Evolutionary conservation across 2,113 vertebrate genomes (phyloP).

Genomic region (Cinclus mexicanus): DNA sequence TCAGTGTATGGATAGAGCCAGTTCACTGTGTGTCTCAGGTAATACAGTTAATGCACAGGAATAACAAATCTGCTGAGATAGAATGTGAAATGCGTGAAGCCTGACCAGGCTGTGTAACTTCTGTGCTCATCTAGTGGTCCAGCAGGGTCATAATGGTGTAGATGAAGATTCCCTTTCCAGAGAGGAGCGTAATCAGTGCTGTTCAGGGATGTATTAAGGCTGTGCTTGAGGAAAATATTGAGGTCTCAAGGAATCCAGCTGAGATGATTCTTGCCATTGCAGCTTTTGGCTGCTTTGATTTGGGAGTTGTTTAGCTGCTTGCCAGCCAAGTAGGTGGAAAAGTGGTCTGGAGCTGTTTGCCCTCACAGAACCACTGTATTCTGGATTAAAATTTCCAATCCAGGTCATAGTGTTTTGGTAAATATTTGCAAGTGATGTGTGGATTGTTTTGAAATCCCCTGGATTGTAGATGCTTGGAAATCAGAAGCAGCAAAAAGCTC

Average conservation of each 20-base stretch:
- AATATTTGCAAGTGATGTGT: neutral
- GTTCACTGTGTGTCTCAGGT: neutral
- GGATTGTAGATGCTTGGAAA: neutral
- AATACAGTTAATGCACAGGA: neutral
- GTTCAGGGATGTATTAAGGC: neutral
- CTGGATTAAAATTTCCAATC: neutral
- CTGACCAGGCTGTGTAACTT: neutral
- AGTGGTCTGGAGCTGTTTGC: neutral
- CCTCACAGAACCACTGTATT: neutral
- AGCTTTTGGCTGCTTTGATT: neutral
- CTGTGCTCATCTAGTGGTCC: neutral
- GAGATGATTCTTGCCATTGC: neutral
- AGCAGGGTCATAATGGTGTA: neutral
- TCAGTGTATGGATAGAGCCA: rapidly evolving
- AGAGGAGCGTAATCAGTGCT: neutral
- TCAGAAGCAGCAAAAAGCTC: neutral
- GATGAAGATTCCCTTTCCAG: neutral
- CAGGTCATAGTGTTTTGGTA: neutral
- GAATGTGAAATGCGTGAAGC: neutral
- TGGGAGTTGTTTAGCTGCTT: neutral
- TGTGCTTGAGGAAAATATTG: neutral
- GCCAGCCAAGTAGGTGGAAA: neutral
- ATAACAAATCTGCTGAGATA: neutral
- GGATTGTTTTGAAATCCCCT: neutral
- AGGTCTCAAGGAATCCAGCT: neutral